These are phyloP conservation scores for Heliconius charithonia DNA, from an alignment of 2,888 invertebrate genomes.

Conservation along the genomic window DNA sequence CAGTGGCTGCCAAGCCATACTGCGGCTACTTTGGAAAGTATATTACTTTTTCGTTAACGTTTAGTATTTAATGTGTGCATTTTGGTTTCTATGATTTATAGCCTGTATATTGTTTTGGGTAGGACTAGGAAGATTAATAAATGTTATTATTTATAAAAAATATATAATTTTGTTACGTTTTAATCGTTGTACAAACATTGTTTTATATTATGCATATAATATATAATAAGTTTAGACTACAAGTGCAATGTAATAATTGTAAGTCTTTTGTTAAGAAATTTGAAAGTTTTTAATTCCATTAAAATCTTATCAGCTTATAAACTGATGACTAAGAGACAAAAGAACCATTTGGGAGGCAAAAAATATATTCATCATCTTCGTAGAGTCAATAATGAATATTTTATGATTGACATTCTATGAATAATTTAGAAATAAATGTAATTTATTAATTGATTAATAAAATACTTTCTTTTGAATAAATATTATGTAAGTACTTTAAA, in stretches of 20 bases:
- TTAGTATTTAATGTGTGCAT: not conserved
- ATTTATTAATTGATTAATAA: too few species aligned
- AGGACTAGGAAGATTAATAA: not conserved
- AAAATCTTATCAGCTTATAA: not conserved
- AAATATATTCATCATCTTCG: not conserved
- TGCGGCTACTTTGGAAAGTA: constrained; percentile 50
- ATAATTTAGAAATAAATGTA: too few species aligned
- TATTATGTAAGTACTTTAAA: too few species aligned
- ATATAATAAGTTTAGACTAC: not conserved
- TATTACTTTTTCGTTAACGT: constrained; percentile 18
- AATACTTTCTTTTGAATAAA: too few species aligned
- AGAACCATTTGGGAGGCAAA: not conserved
- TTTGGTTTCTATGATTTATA: constrained; percentile 5
- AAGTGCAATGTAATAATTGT: not conserved
- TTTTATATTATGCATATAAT: too few species aligned
- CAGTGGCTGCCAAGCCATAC: constrained; percentile 75
- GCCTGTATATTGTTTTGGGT: not conserved
- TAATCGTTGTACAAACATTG: not conserved
- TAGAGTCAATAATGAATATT: too few species aligned
- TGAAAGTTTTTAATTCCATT: not conserved
- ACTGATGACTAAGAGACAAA: not conserved
- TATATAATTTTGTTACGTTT: not conserved
- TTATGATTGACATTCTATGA: too few species aligned
- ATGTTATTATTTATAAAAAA: not conserved
- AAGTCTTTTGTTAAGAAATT: not conserved